Conservation (phyloP, 2,888 invertebrate species). For the Phaonia tiefii region DNA sequence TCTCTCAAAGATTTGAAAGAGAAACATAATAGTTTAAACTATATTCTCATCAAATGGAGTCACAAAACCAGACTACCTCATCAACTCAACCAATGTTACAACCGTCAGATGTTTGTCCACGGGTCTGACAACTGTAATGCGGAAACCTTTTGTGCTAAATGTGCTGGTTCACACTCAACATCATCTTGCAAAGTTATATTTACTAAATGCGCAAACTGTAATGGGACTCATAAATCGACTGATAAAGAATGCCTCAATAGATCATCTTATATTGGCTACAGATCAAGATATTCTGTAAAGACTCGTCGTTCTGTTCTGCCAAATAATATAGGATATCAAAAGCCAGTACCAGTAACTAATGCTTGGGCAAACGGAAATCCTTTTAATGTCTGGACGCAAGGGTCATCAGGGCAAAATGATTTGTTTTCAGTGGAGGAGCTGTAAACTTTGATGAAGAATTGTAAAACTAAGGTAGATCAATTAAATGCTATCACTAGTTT, state of each 20-base stretch:
- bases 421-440: constrained; percentile 10
- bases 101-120: constrained; percentile 34
- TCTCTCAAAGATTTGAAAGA: constrained; percentile 17
- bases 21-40: too few relatives aligned
- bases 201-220: constrained; percentile 18
- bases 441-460: not conserved
- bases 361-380: not conserved
- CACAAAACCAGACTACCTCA: constrained; percentile 39
- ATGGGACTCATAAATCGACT: constrained; percentile 5
- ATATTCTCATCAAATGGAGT: constrained; percentile 39
- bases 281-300: not conserved
- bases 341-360: not conserved
- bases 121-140: constrained; percentile 42
- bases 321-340: not conserved
- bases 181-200: not conserved
- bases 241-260: constrained; percentile 16
- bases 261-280: not conserved
- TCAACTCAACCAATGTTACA: constrained; percentile 42
- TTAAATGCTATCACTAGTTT: constrained; percentile 15
- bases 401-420: not conserved
- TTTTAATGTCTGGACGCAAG: not conserved
- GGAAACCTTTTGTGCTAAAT: constrained; percentile 24
- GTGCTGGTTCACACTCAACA: constrained; percentile 2
- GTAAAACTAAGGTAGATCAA: constrained; percentile 13
- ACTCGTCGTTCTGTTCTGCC: not conserved